These are phyloP conservation scores for Saimiri boliviensis DNA, from an alignment of 2,113 vertebrate species.

Conservation along the genomic window DNA sequence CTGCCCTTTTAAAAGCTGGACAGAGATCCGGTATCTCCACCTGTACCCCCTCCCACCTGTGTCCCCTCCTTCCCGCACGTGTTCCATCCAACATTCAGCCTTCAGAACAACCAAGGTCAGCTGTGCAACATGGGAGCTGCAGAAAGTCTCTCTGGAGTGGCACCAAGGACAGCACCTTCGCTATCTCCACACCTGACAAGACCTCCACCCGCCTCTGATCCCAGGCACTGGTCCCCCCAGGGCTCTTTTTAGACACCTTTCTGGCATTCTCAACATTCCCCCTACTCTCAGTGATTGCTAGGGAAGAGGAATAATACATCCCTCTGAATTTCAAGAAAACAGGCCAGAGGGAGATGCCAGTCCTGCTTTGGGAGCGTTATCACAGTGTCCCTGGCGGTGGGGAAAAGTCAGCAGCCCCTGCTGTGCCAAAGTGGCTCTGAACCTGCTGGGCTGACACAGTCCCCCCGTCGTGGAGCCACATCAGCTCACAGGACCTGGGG, in stretches of 20 bases:
- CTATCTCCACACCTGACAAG: fast-evolving
- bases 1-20: neutral
- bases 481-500: fast-evolving
- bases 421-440: neutral
- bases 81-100: neutral
- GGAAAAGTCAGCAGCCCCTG: neutral
- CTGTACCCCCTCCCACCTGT: neutral
- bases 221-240: neutral
- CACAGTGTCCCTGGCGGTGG: fast-evolving
- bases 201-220: neutral
- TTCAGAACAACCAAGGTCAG: neutral
- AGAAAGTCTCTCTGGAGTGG: neutral
- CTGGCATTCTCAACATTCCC: neutral
- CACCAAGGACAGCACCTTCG: fast-evolving
- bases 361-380: neutral
- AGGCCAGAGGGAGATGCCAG: neutral
- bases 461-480: fast-evolving
- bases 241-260: neutral
- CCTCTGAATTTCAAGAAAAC: neutral
- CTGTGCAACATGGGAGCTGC: neutral
- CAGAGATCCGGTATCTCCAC: neutral
- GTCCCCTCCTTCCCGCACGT: fast-evolving
- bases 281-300: neutral
- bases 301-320: neutral
- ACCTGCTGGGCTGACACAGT: too few relatives aligned